Percentiles rank a stretch among this genome's conserved stretches.
Conservation (phyloP, 2,888 invertebrate species). For the Argyresthia goedartella region DNA sequence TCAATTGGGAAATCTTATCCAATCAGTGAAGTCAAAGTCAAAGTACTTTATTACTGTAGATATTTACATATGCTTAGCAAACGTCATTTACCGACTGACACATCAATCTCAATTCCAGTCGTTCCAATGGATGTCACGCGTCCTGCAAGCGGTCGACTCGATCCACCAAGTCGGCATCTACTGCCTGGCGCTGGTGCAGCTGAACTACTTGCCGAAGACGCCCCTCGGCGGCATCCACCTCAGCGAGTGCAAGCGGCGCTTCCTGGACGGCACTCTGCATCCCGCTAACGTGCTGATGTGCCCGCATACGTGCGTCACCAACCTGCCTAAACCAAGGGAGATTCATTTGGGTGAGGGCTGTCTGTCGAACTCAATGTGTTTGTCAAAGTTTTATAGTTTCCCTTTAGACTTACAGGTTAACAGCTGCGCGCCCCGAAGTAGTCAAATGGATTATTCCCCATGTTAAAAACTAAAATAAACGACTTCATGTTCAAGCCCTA, state of each 20-base stretch:
- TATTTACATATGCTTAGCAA: no score
- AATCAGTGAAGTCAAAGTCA: no score
- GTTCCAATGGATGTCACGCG: slow-evolving; percentile 99
- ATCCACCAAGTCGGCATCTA: slow-evolving; percentile 99
- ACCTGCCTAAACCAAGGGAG: slow-evolving; percentile 98
- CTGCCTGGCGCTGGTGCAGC: slow-evolving; percentile 97
- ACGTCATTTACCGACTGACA: no score
- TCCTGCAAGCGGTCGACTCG: slow-evolving; percentile 98
- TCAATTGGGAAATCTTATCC: no score
- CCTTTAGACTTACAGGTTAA: no score
- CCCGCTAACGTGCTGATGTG: slow-evolving; percentile 99
- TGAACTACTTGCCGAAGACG: slow-evolving; percentile 98
- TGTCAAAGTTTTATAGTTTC: no score
- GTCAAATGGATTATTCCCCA: no score
- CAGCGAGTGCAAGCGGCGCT: slow-evolving; percentile 95
- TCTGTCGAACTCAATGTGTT: no score
- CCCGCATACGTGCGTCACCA: slow-evolving; percentile 99
- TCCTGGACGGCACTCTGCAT: slow-evolving; percentile 96
- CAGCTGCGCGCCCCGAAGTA: no score
- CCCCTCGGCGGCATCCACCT: slow-evolving; percentile 98
- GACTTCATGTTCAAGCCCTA: no score
- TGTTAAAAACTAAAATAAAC: no score
- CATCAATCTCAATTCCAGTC: slow-evolving; percentile 74
- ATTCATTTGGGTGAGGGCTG: slow-evolving; percentile 95
- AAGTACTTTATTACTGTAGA: no score